Conservation (phyloP, 1,140 invertebrate genomes). For the Epicauta chinensis region DNA sequence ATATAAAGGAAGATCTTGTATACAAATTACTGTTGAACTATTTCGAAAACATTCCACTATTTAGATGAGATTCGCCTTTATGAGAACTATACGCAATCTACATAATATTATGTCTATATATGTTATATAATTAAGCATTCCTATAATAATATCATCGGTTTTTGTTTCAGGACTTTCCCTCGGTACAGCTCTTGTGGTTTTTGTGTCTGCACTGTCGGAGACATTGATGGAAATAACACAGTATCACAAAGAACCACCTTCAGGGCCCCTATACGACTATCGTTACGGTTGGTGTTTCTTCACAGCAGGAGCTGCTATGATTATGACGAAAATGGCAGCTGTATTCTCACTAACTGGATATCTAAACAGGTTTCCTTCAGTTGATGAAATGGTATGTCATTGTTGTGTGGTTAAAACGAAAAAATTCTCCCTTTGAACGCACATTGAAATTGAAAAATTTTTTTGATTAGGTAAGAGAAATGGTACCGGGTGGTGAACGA, state of each 20-base stretch:
- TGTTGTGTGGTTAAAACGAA: background rate
- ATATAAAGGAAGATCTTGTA: no score
- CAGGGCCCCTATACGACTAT: constrained; percentile 48
- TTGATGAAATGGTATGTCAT: constrained; percentile 59
- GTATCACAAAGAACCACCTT: constrained; percentile 34
- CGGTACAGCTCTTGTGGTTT: constrained; percentile 55
- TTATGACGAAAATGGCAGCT: constrained; percentile 60
- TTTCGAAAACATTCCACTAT: no score
- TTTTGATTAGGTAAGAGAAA: constrained; percentile 49
- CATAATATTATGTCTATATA: no score
- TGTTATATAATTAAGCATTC: no score
- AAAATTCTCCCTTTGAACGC: background rate
- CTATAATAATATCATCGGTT: background rate
- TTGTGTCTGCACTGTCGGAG: constrained; percentile 57
- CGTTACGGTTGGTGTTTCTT: constrained; percentile 68
- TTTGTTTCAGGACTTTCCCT: constrained; percentile 54
- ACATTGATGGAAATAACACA: constrained; percentile 49
- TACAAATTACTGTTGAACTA: no score
- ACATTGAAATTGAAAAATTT: background rate
- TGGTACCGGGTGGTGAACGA: constrained; percentile 57
- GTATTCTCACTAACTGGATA: constrained; percentile 58
- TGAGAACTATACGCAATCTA: no score
- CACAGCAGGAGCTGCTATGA: constrained; percentile 57
- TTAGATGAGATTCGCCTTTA: no score
- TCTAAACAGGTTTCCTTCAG: constrained; percentile 54